phyloP scores from a whole-genome alignment of 2,888 invertebrate genomes.

The Leucania comma region DNA sequence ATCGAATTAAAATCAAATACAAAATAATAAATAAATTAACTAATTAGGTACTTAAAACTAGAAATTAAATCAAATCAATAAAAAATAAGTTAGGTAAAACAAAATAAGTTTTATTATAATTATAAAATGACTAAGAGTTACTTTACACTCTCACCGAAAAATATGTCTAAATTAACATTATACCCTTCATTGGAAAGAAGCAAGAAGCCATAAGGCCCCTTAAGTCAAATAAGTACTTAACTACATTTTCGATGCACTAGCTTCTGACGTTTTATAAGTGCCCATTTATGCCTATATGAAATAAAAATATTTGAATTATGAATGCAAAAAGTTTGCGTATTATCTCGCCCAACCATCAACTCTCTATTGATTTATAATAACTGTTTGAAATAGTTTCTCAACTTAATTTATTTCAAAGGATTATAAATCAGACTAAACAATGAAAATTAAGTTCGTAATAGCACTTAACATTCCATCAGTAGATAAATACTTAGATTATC shows the following conservation, averaged over 20 bases:
- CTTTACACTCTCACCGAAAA: too few species aligned
- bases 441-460: conserved; percentile 42
- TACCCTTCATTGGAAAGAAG: neutral
- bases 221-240: neutral
- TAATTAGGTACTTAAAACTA: too few species aligned
- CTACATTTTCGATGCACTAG: neutral
- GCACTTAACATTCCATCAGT: conserved; percentile 28
- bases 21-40: too few species aligned
- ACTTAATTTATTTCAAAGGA: conserved; percentile 22
- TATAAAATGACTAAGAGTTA: too few species aligned
- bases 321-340: neutral
- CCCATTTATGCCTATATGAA: too few species aligned
- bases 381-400: conserved; percentile 15
- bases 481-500: conserved; percentile 56
- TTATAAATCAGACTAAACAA: conserved; percentile 31
- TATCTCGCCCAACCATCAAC: neutral
- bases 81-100: too few species aligned
- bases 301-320: too few species aligned
- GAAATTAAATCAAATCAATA: too few species aligned
- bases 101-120: too few species aligned
- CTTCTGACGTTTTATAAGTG: too few species aligned
- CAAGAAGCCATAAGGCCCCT: neutral
- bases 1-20: too few species aligned
- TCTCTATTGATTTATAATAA: conserved; percentile 12
- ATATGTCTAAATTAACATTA: too few species aligned